Base-by-base conservation (phyloP, 2,797 vertebrate genomes). In the Syndactyla subalaris region DNA sequence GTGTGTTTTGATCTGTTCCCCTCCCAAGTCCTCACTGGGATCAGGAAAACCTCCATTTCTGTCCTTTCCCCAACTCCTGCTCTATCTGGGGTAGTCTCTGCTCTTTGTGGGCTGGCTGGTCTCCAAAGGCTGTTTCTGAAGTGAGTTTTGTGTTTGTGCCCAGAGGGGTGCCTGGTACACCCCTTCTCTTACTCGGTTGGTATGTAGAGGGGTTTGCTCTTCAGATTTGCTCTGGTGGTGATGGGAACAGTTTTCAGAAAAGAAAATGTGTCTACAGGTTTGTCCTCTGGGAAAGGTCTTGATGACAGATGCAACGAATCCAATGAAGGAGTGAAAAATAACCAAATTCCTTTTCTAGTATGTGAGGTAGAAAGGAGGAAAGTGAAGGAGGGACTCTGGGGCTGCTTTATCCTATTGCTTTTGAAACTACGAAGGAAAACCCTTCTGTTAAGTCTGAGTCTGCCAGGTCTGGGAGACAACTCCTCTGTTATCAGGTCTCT, bases 31-130 rank as follows among this genome's bases (percentile, higher is more conserved):
- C 39, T 59, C 51, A 32, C 11, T 19, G 27, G 23, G 18, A 18
- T 48, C 11, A 39, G 38, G 32, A 73, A 91, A 91, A 38, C 11
- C 14, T 85, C 57, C 0, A 3, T 63, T 74, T 67, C 41, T 74
- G 18, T 41, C 43, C 48, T 52, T 85, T 41, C 21, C 29, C 2
- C 15, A 76, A 26, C 26, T 67, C 30, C 46, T 55, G 26, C 18
- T 86, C 36, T 59, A 8, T 39, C n/a, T 58, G 39, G 14, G 10
- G 16, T 32, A 11, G 16, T 21, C 21, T 63, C 59, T 77, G 59
- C 52, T 49, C 11, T 36, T 34, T 0, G 0, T 1, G 15, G 11
- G 21, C 16, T 8, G 3, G 7, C 14, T 58, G 43, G 12, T 12
- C 23, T 82, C 57, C 34, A 57, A 48, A 81, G 18, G 9, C 30